Percentiles rank a stretch among this genome's conserved stretches.
These are phyloP conservation scores for Cyanoliseus patagonus DNA, from an alignment of 2,113 vertebrate genomes.

Conservation along the genomic window DNA sequence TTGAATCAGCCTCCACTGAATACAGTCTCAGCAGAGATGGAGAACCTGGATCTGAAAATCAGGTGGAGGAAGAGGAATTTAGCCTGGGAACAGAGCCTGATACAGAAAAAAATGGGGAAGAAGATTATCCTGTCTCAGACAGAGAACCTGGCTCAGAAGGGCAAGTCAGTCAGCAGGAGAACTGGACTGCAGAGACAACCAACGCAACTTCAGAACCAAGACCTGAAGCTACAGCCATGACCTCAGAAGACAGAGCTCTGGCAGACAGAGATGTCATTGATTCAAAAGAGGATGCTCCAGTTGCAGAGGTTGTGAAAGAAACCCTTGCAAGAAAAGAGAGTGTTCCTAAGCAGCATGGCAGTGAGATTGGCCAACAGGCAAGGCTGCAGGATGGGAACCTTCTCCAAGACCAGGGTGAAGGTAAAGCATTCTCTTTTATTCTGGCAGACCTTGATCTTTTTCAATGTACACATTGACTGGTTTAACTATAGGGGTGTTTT, in stretches of 20 bases:
- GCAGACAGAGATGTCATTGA: not conserved
- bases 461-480: not conserved
- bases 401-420: not conserved
- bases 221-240: not conserved
- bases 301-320: not conserved
- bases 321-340: not conserved
- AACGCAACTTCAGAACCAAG: not conserved
- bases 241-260: not conserved
- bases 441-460: not conserved
- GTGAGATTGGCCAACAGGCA: not conserved
- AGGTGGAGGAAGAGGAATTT: not conserved
- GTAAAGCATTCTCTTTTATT: conserved; percentile 4
- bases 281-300: not conserved
- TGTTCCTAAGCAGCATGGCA: not conserved
- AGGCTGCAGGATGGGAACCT: not conserved
- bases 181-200: not conserved
- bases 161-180: not conserved
- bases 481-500: not conserved
- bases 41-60: not conserved
- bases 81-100: not conserved
- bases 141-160: not conserved
- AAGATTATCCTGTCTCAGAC: not conserved
- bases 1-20: not conserved
- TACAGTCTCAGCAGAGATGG: not conserved
- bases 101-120: not conserved